phyloP scores from a whole-genome alignment of 2,797 vertebrate genomes.

The Eulemur mongoz region DNA sequence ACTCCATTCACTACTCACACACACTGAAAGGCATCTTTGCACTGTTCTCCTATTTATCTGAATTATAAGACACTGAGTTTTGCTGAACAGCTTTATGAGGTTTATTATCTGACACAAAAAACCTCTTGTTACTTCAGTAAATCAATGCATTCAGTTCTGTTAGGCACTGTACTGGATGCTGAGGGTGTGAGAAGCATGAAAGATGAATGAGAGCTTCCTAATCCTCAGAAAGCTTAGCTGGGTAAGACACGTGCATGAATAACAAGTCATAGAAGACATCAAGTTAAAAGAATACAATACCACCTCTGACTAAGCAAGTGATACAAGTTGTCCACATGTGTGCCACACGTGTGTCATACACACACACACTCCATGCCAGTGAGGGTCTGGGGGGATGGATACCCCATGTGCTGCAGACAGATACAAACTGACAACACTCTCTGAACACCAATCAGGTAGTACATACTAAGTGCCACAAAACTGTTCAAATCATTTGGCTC shows the following conservation, averaged over 20 bases:
- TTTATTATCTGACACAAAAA: neutral
- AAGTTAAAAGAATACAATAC: rapidly evolving
- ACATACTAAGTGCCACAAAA: neutral
- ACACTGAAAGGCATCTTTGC: neutral
- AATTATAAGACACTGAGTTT: neutral
- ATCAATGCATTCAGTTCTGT: neutral
- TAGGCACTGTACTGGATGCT: neutral
- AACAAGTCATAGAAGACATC: neutral
- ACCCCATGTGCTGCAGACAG: rapidly evolving
- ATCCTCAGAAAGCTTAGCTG: neutral
- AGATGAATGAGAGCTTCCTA: neutral
- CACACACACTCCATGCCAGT: rapidly evolving
- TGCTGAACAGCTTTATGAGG: neutral
- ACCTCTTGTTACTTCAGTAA: neutral
- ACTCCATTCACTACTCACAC: neutral
- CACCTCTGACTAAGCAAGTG: neutral
- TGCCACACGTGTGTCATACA: rapidly evolving
- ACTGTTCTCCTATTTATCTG: neutral
- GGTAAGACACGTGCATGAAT: neutral
- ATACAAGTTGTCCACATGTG: rapidly evolving
- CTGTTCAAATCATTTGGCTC: no score
- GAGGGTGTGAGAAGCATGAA: neutral
- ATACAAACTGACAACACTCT: neutral
- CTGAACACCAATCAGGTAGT: neutral
- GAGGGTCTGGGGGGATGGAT: neutral